Evolutionary conservation across 1,140 invertebrate species (phyloP), one percentile per base, ranked within the genome.

Genomic region (Megalonaias nervosa): DNA sequence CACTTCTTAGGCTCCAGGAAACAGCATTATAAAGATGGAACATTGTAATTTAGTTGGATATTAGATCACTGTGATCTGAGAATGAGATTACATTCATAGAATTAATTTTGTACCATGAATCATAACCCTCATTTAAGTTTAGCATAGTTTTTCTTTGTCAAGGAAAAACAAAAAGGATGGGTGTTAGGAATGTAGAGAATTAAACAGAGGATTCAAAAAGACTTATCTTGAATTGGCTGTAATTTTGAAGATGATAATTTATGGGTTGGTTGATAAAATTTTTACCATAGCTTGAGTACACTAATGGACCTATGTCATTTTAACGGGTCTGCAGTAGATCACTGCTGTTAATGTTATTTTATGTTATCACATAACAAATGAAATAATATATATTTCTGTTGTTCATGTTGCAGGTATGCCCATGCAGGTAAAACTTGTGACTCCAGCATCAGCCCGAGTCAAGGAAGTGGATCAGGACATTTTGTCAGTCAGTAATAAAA

Each of bases 371-470:
- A 70, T 61, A 66, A 31, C 23, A 23, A 14, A 16, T 38, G 15
- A 58, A 17, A 57, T 16, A 19, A 26, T 64, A 66, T 14, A 60
- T 55, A 15, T 68, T 19, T n/a, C 17, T 73, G 17, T 72, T 65
- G n/a, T 61, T 74, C 75, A 56, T 62, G 15, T 74, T 81, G 15
- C 65, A 88, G 87, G 86, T 72, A 74, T 77, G 64, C 85, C 86
- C 23, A 89, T 89, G 87, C 80, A 83, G 61, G 86, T 89, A 11
- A 89, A 89, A 67, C 38, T 86, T 67, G 64, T 81, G 2, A 85
- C 85, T 19, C 79, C 86, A 55, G 31, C 75, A 16, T 70, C 82
- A 21, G 80, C 83, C 58, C 82, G 74, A 64, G 71, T 79, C 13
- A 76, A 81, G 62, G 79, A 86, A 65, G 67, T 65, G n/a, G 57